phyloP scores from a whole-genome alignment of 2,797 vertebrate species.

The Enteromius viviparus region DNA sequence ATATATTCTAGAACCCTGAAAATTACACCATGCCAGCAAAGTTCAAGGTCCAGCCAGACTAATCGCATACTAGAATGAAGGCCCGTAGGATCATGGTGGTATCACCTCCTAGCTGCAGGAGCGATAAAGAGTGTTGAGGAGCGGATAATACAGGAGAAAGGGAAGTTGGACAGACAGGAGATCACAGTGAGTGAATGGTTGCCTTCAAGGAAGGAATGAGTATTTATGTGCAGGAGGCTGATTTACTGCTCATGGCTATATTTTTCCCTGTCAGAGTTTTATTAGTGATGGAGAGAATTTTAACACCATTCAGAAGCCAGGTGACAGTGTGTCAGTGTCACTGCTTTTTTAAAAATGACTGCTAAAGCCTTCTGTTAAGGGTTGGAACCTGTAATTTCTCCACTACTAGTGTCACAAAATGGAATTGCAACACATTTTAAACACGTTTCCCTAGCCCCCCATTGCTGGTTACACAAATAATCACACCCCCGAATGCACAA shows the following conservation, averaged over 20 bases:
- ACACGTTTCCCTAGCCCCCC: background rate
- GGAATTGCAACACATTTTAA: background rate
- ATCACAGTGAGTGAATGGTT: background rate
- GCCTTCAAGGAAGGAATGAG: constrained; percentile 13
- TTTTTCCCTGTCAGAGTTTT: constrained; percentile 45
- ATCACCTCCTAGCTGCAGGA: constrained; percentile 43
- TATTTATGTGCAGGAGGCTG: constrained; percentile 3
- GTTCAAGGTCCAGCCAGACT: constrained; percentile 53
- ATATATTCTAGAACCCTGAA: constrained; percentile 57
- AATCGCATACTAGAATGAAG: constrained; percentile 56
- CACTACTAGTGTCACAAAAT: background rate
- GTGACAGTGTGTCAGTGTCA: constrained; percentile 49
- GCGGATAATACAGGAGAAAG: constrained; percentile 14
- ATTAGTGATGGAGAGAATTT: constrained; percentile 35
- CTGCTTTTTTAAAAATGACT: background rate
- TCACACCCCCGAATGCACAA: background rate
- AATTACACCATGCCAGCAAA: constrained; percentile 55
- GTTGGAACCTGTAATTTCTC: background rate
- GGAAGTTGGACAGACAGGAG: constrained; percentile 23
- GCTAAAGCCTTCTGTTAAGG: background rate
- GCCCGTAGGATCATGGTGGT: constrained; percentile 8
- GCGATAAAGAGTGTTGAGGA: constrained; percentile 35
- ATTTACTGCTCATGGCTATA: constrained; percentile 34
- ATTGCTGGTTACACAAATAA: background rate
- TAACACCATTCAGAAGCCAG: constrained; percentile 26